Percentiles rank a stretch among this genome's conserved stretches.
Conservation (phyloP, 2,888 invertebrate genomes). For the Mycalesis mineus region DNA sequence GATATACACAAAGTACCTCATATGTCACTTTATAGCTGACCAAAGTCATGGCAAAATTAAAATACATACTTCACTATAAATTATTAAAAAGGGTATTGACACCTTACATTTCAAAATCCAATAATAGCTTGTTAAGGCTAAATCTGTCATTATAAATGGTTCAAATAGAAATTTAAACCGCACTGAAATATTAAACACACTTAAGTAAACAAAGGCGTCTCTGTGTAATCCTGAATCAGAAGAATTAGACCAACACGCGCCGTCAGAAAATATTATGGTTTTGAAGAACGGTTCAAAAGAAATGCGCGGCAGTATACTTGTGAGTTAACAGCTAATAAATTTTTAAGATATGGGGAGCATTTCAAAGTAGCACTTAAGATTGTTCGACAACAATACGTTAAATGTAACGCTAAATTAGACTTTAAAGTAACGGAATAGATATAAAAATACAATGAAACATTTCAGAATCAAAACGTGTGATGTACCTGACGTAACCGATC, state of each 20-base stretch:
- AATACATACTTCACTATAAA: too few species aligned
- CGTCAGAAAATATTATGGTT: constrained; percentile 44
- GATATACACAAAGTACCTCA: too few species aligned
- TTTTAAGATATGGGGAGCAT: constrained; percentile 47
- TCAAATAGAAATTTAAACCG: neutral
- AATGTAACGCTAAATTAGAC: constrained; percentile 2
- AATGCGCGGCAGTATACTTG: constrained; percentile 41
- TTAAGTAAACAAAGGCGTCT: neutral
- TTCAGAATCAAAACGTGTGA: neutral
- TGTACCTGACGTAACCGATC: constrained; percentile 3
- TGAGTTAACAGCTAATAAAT: constrained; percentile 53
- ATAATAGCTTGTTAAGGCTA: too few species aligned
- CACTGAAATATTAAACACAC: neutral
- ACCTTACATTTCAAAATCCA: too few species aligned
- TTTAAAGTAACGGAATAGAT: constrained; percentile 5
- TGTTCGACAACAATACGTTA: constrained; percentile 14
- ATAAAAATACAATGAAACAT: neutral
- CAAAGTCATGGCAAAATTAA: too few species aligned
- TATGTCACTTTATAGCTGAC: too few species aligned
- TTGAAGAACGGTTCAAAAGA: constrained; percentile 41
- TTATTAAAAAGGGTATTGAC: too few species aligned
- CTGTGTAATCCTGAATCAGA: constrained; percentile 1
- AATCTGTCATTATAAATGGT: too few species aligned
- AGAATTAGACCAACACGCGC: constrained; percentile 35
- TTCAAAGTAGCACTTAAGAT: constrained; percentile 38